phyloP scores from a whole-genome alignment of 1,140 invertebrate genomes.

The Choristoneura fumiferana region DNA sequence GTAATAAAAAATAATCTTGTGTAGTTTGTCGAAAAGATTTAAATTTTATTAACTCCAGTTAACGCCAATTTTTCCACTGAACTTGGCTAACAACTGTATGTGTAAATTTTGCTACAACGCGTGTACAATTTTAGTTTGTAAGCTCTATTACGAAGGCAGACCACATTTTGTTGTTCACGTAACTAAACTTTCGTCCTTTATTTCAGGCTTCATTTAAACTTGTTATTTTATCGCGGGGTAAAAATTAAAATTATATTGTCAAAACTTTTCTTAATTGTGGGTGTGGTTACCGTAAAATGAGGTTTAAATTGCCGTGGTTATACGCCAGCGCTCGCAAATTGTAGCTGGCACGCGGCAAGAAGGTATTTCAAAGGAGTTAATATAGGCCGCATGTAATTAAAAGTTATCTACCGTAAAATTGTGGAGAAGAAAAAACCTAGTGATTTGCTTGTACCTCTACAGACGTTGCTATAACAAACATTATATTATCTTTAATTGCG shows the following conservation, averaged over 20 bases:
- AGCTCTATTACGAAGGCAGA: too few species aligned
- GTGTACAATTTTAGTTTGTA: too few species aligned
- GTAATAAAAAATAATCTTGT: too few species aligned
- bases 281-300: not conserved
- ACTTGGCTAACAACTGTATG: too few species aligned
- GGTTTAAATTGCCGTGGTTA: slow-evolving; percentile 12
- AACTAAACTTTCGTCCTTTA: not conserved
- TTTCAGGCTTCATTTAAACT: not conserved
- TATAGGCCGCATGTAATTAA: slow-evolving; percentile 5
- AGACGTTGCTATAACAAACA: too few species aligned
- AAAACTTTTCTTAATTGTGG: not conserved
- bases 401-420: not conserved
- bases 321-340: not conserved
- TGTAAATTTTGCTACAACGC: too few species aligned
- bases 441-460: too few species aligned
- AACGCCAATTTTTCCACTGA: too few species aligned
- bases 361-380: not conserved
- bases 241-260: not conserved
- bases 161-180: too few species aligned
- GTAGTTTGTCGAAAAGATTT: too few species aligned
- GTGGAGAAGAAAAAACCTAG: not conserved
- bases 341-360: not conserved
- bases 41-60: too few species aligned
- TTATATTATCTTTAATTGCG: too few species aligned
- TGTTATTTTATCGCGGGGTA: not conserved